Evolutionary conservation across 2,888 invertebrate species (phyloP), one percentile per base, ranked within the genome.

Genomic region (Chydorus sphaericus): DNA sequence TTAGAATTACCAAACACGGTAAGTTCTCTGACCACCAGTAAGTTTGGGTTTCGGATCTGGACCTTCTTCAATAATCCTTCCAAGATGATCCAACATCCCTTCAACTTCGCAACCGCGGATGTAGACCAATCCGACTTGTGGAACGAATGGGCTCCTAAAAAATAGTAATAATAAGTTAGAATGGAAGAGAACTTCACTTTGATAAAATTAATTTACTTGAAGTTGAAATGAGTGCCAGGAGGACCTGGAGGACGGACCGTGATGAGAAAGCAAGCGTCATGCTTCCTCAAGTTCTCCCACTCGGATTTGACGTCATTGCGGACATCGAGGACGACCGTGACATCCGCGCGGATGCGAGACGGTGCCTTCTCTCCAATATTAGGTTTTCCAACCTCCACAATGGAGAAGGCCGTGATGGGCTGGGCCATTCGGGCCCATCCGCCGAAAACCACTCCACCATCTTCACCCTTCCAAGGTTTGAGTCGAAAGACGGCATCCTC

Each of bases 361-460:
- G 98, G 98, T 48, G 91, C 83, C 65, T 87, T 90, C 69, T 98
- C 96, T 0, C 98, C 80, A 48, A 90, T 85, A 67, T 89, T 87
- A 0, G 90, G 89, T 65, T 89, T 89, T 1, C 88, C 83, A 8
- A 94, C 93, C 73, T 97, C 96, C 0, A 96, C 90, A 1, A 97
- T 89, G 3, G 87, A 85, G 71, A 98, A 97, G 58, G 83, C 82
- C 8, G 83, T 78, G 57, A 98, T 85, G 0, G 94, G 91, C 63
- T 94, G 85, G 0, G 97, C 97, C 97, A 98, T 98, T 60, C 97
- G 77, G 0, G 97, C 96, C 97, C 98, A 98, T 2, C 98, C 98
- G 14, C 94, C 94, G 72, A 93, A 99, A 65, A 87, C 84, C 1
- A 84, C 80, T 54, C 78, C 80, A 1, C 77, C 82, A 67, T 92